Base-by-base conservation (phyloP, 2,113 vertebrate species). In the Bubo bubo region DNA sequence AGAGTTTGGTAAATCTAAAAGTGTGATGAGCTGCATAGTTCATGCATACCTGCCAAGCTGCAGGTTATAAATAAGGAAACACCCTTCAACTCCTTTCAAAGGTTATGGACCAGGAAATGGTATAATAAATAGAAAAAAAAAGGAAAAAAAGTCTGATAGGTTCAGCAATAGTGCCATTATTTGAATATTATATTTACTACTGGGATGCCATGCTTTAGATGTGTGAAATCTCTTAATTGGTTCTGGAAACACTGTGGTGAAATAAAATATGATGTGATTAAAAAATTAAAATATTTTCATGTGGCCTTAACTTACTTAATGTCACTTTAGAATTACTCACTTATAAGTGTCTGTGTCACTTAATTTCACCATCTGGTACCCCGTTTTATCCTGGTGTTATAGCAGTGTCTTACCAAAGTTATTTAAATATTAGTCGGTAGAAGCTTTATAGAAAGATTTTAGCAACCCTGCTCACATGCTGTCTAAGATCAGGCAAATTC, bases 281-380 rank as follows among this genome's bases (percentile, higher is more conserved):
- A 64, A 94, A 83, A 95, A 70, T 9, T 7, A 80, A 81, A 83
- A 58, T 76, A 70, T 62, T 80, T 89, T 81, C 32, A 55, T 43
- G 28, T 67, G 77, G 56, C 43, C 64, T 70, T 87, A 87, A 80
- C 30, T 79, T 70, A 86, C 35, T 55, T 91, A 91, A 74, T 74
- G 30, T 43, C 47, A 79, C 43, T 85, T 79, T 28, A 67, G 64
- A 95, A 79, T 79, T 79, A 83, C 28, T 79, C 49, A 74, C 43
- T 83, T 84, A 7, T 76, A 79, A 87, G 24, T 47, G 30, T 63
- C 43, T 72, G 18, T 68, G 93, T 94, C 39, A 90, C 55, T 97
- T 90, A 90, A 97, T 94, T 96, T 91, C 39, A 97, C 55, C 79
- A 73, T 70, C 87, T 90, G 96, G 39, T 75, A 97, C 71, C 66